A percentile compares a stretch with the other conserved stretches of the same genome.
phyloP scores from a whole-genome alignment of 2,888 invertebrate species.

The Agonopterix subpropinquella region DNA sequence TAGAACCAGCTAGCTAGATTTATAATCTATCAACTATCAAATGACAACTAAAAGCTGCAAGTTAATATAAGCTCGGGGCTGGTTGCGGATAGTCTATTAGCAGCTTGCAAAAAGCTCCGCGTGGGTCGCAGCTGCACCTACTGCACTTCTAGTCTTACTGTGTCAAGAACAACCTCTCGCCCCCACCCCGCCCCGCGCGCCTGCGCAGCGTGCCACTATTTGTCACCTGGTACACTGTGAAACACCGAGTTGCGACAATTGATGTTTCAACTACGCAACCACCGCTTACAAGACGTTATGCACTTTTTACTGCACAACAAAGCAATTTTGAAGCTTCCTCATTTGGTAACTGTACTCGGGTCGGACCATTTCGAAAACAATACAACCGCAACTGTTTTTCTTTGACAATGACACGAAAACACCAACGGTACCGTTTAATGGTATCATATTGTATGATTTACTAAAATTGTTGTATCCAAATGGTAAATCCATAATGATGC shows the following conservation, averaged over 20 bases:
- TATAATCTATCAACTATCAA: background rate
- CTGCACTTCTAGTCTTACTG: conserved; percentile 75
- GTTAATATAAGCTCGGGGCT: conserved; percentile 17
- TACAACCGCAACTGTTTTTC: conserved; percentile 11
- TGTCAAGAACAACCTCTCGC: conserved; percentile 74
- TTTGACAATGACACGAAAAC: conserved; percentile 24
- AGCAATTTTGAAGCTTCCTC: conserved; percentile 28
- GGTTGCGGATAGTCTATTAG: conserved; percentile 37
- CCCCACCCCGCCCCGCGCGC: conserved; percentile 48
- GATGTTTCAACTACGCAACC: conserved; percentile 29
- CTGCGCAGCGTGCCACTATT: conserved; percentile 23
- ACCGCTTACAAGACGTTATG: conserved; percentile 19
- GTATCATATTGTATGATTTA: background rate
- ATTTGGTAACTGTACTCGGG: conserved; percentile 21
- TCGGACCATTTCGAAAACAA: conserved; percentile 21
- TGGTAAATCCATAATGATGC: conserved; percentile 32
- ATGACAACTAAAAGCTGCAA: background rate
- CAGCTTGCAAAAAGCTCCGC: conserved; percentile 63
- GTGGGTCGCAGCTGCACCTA: conserved; percentile 72
- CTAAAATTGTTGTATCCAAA: conserved; percentile 13
- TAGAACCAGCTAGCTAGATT: background rate
- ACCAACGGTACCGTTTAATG: conserved; percentile 2
- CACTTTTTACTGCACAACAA: conserved; percentile 22
- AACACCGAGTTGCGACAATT: conserved; percentile 39
- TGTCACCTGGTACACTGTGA: conserved; percentile 39